These are phyloP conservation scores for Anthoscopus minutus DNA, from an alignment of 2,113 vertebrate species.

Conservation along the genomic window DNA sequence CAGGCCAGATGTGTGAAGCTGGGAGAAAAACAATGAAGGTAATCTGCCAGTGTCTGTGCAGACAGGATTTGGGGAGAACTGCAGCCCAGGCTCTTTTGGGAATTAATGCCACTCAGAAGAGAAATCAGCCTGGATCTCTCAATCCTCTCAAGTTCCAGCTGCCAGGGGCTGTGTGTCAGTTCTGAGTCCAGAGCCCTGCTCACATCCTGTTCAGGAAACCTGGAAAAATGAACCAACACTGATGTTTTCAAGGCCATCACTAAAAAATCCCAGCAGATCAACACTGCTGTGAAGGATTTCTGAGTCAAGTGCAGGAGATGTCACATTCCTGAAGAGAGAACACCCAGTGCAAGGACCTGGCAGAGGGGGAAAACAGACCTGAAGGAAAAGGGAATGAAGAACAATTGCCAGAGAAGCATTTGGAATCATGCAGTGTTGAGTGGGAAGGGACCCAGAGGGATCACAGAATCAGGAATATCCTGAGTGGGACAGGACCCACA, in stretches of 20 bases:
- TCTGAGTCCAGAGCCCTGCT: fast-evolving
- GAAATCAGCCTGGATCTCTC: background rate
- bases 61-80: background rate
- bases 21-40: background rate
- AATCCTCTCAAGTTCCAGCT: background rate
- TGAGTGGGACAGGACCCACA: no score
- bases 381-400: background rate
- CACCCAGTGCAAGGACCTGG: background rate
- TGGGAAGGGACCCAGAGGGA: no score
- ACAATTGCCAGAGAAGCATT: background rate
- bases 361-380: background rate
- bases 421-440: background rate
- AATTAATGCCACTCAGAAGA: background rate
- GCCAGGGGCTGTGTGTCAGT: background rate
- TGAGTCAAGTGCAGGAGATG: background rate
- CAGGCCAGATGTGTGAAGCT: background rate
- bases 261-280: background rate
- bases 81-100: background rate
- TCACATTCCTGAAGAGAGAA: background rate
- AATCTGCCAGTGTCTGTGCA: background rate
- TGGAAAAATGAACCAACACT: background rate
- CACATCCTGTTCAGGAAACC: background rate
- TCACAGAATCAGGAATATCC: no score
- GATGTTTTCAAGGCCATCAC: fast-evolving
- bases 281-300: fast-evolving